Base-by-base conservation (phyloP, 2,113 vertebrate genomes). In the Sinocyclocheilus maitianheensis region DNA sequence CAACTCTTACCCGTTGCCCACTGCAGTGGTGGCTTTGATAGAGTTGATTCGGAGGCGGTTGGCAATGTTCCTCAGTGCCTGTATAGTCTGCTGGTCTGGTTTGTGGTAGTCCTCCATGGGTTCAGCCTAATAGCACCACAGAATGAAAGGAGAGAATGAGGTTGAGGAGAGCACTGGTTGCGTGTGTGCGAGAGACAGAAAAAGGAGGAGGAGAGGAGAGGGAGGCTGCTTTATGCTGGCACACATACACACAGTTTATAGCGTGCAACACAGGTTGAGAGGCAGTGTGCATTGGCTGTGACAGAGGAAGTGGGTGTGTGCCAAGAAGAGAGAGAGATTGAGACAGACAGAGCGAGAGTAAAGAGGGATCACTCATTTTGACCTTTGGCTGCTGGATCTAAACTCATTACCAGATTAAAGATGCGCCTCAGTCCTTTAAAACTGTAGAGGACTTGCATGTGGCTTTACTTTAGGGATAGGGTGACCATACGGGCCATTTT, bases 101-200 rank as follows among this genome's bases (percentile, higher is more conserved):
- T 98, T 99, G 91, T 98, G 97, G 81, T 98, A 99, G 91, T 96
- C 96, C 93, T 97, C 97, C 97, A 99, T 98, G 92, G 88, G 69
- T 91, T 89, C 90, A 6, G 87, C 88, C 55, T 89, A 37, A 85
- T 80, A 87, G 86, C 87, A 89, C 87, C 77, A 86, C 86, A 89
- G 90, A 91, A 43, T 30, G 26, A 69, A n/a, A 78, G 84, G 26
- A 65, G 60, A 86, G 51, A 18, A 67, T 84, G 34, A 81, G 63
- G 80, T 76, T 77, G 65, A 60, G 81, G 69, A 37, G 58, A 37
- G 58, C 63, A 2, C 34, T 48, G 24, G 20, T 65, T 87, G 87
- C 79, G 65, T 72, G 69, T 72, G 84, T 71, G 74, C 63, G 67
- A 40, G n/a, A 18, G 22, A 80, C 10, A 34, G 82, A 81, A 63